Evolutionary conservation across 1,140 invertebrate species (phyloP).

Genomic region (Drosophila parvula): DNA sequence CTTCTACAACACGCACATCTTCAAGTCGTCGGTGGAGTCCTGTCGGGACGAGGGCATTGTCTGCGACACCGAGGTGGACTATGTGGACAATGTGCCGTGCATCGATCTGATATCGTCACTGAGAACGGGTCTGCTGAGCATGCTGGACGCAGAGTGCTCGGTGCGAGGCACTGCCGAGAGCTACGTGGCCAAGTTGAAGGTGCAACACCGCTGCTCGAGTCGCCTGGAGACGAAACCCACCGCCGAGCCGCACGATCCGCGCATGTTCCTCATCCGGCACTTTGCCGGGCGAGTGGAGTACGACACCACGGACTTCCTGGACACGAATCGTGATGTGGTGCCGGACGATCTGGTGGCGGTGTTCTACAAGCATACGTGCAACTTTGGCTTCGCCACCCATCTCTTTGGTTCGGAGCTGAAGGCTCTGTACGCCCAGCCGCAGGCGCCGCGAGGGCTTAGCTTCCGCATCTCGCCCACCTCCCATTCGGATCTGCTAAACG

Average conservation of each 20-base stretch:
- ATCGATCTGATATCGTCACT: conserved; percentile 97
- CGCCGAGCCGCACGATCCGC: conserved; percentile 88
- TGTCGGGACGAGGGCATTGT: conserved; percentile 96
- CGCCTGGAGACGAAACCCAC: conserved; percentile 85
- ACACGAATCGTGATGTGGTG: conserved; percentile 96
- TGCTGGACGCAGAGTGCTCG: conserved; percentile 96
- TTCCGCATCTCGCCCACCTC: conserved; percentile 96
- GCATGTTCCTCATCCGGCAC: conserved; percentile 96
- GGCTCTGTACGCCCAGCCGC: conserved; percentile 92
- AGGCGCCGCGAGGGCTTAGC: conserved; percentile 91
- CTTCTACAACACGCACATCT: conserved; percentile 98
- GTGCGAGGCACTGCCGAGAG: conserved; percentile 93
- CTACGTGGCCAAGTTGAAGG: conserved; percentile 93
- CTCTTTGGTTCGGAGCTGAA: conserved; percentile 96
- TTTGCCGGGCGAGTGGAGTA: conserved; percentile 95
- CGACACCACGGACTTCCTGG: conserved; percentile 94
- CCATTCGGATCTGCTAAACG: conserved; percentile 93
- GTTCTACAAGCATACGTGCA: conserved; percentile 96
- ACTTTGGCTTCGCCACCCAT: conserved; percentile 97
- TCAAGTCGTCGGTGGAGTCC: conserved; percentile 96
- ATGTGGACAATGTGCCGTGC: conserved; percentile 97
- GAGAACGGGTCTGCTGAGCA: conserved; percentile 94
- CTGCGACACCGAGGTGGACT: conserved; percentile 96
- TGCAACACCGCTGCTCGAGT: conserved; percentile 92
- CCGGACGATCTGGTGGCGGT: conserved; percentile 96